Base-by-base conservation (phyloP, 2,888 invertebrate species). In the Drosophila dives region DNA sequence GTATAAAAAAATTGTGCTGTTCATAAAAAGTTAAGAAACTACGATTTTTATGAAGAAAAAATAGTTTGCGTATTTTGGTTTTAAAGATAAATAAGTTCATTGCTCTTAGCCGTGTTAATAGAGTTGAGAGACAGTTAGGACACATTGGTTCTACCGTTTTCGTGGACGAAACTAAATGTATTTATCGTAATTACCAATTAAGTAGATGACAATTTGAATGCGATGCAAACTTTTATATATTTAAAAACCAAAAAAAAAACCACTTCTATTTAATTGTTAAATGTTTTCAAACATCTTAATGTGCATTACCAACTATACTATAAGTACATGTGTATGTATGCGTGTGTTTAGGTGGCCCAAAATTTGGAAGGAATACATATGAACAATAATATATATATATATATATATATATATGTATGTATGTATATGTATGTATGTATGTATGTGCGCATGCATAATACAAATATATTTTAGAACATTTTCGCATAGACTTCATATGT, bases 271-370 rank as follows among this genome's bases (percentile, higher is more conserved):
- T 23, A 45, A 45, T 45, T 45, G 45, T 23, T 45, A 45, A 45
- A 45, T 23, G 74, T 81, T 77, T 81, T 70, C 54, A 79, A 65
- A 65, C 72, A 80, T 85, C 85, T 85, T 72, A 82, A 83, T 83
- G 83, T 83, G 80, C 78, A 85, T 73, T 77, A 80, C 34, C 34
- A 70, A 59, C 63, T 50, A 66, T 33, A 56, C 65, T 45, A 45
- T 60, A 60, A 65, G 55, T 60, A 49, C 34, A 55, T 58, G 23
- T 29, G 7, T 59, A 5, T 58, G 45, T 32, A 3, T 49, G 36
- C 23, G 40, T 34, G 38, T 7, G 7, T 8, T 38, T 61, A 32
- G 26, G 12, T 50, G 40, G 15, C 45, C 32, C 69, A 50, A 53
- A 74, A 29, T 49, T 71, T 74, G 64, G 55, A 58, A 49, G 45